Base-by-base conservation (phyloP, 2,797 vertebrate species). In the Columba guinea region DNA sequence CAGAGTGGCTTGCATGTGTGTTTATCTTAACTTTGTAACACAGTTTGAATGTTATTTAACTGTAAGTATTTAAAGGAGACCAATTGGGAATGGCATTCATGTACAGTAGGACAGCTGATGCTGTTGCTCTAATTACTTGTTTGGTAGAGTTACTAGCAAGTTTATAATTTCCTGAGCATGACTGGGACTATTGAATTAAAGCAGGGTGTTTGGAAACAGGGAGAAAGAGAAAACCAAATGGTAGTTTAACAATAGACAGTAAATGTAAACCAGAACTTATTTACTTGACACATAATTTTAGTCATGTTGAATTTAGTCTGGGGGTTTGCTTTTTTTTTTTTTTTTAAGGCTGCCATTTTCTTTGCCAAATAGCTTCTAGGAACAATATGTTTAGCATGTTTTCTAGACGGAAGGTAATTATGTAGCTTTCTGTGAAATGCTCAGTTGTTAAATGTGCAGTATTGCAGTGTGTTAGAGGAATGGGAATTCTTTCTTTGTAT, bases 161-260 rank as follows among this genome's bases (percentile, higher is more conserved):
- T 80, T 92, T 94, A 30, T 84, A 46, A 91, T 96, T 93, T 94
- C 77, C 77, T 81, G 63, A 94, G 63, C 64, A 53, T 78, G 32
- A 59, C n/a, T 79, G 9, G 5, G 28, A 69, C 62, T 81, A 37
- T 11, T 94, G 77, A 89, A 86, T 75, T 89, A 91, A 90, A 89
- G 39, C 28, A 67, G 32, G 4, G 44, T 81, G 41, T 91, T 94
- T 94, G 58, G 60, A 69, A 80, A 90, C 55, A 49, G 35, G 32
- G 37, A 63, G 60, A 81, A 87, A 32, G 64, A 70, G 39, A 56
- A 83, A 85, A 88, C 32, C n/a, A 46, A 79, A 82, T 83, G 19
- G 49, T 77, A 81, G 65, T 65, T 81, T 79, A 88, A 94, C 71
- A 90, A 93, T 75, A 83, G 21, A 22, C 73, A 49, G 30, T 77